Evolutionary conservation across 2,888 invertebrate species (phyloP).

Genomic region (Lissocephala sabroskyi): DNA sequence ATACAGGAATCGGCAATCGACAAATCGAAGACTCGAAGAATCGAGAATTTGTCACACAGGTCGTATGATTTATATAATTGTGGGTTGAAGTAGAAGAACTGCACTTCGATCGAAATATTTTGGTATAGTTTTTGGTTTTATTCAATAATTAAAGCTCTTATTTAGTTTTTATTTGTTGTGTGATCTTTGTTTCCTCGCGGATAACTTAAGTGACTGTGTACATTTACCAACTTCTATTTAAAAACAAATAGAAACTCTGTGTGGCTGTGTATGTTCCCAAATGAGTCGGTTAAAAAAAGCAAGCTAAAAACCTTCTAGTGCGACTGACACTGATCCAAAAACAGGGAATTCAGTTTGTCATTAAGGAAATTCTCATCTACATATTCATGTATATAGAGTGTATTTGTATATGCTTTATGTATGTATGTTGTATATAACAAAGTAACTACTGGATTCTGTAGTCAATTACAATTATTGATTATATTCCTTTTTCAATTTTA

Average conservation of each 20-base stretch:
- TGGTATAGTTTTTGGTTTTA: constrained; percentile 32
- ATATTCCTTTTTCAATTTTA: constrained; percentile 23
- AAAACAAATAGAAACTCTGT: constrained; percentile 47
- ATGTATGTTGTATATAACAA: constrained; percentile 52
- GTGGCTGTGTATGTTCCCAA: no score
- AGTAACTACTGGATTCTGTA: constrained; percentile 62
- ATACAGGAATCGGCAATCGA: no score
- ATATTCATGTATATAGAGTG: neutral
- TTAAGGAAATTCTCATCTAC: constrained; percentile 33
- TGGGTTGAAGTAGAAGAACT: no score
- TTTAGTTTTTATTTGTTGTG: constrained; percentile 45
- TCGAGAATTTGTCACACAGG: no score
- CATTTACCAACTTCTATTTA: constrained; percentile 27
- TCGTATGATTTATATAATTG: no score
- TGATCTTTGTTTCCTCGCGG: constrained; percentile 14
- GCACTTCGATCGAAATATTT: no score
- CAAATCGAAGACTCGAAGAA: no score
- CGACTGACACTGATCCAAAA: constrained; percentile 46
- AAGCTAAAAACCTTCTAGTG: constrained; percentile 32
- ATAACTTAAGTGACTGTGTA: constrained; percentile 40
- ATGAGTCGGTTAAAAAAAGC: constrained; percentile 29
- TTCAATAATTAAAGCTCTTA: constrained; percentile 67
- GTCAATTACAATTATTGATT: constrained; percentile 17
- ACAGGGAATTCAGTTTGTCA: constrained; percentile 46
- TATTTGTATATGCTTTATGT: neutral